Base-by-base conservation (phyloP, 2,113 vertebrate genomes). In the Tyto alba region DNA sequence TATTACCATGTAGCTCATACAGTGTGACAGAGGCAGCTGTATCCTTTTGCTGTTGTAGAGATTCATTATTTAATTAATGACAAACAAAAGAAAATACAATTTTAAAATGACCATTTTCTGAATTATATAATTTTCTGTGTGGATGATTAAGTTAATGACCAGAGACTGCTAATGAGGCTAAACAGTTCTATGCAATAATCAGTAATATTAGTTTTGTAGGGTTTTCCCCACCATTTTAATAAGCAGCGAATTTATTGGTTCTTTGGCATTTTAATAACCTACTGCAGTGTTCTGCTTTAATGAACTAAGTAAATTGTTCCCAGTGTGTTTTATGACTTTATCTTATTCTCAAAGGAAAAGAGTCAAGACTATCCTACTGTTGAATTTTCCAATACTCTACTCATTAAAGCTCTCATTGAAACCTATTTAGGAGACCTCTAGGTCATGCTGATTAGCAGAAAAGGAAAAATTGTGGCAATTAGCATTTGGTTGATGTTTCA, bases 401-500 rank as follows among this genome's bases (percentile, higher is more conserved):
- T 98, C 98, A 98, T 98, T 98, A 98, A 97, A 95, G 94, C 95
- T 93, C 97, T 97, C 91, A 96, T 73, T 95, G 92, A 92, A 90
- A 82, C 92, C 81, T 96, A 88, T 96, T 97, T 95, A 95, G 95
- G 85, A 95, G 98, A 98, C 98, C 98, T 98, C 81, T 80, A 94
- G 98, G 98, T 99, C 98, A 98, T 96, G 97, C 98, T 98, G 98
- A 98, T 99, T 98, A 99, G 98, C 96, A 98, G 74, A 96, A 97
- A 97, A 98, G 96, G 90, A 97, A 98, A 97, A 98, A 98, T 89
- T 95, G 95, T 93, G 95, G 98, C 97, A 98, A 99, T 99, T 98
- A 98, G 95, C 98, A 95, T 98, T 98, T 97, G 97, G 97, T 98
- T 98, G 97, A 98, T 98, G 97, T 98, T 98, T 98, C 98, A 98